Conservation (phyloP, 2,797 vertebrate genomes). For the Argyrosomus regius region DNA sequence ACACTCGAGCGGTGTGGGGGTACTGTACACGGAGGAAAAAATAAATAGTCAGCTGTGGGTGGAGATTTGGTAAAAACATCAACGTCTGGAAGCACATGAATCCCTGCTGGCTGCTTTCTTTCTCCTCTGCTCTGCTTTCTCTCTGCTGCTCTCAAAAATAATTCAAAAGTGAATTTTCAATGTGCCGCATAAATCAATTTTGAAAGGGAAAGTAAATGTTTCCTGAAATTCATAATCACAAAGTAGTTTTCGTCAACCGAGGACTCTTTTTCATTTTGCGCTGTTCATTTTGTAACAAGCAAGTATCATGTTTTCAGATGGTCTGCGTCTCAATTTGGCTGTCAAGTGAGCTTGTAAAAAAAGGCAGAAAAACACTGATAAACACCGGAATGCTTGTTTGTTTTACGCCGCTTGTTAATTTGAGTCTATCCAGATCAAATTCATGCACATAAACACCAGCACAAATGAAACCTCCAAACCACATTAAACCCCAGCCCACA, state of each 20-base stretch:
- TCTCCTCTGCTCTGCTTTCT: neutral
- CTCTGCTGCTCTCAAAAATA: neutral
- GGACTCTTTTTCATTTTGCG: neutral
- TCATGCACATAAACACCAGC: constrained; percentile 4
- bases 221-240: neutral
- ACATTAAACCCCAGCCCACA: constrained; percentile 22
- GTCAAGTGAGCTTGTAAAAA: neutral
- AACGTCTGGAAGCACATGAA: neutral
- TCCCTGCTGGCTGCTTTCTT: neutral
- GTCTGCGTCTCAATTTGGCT: neutral
- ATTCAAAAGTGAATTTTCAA: neutral
- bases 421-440: neutral
- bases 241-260: neutral
- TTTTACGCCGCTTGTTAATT: neutral
- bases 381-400: neutral
- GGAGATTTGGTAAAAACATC: neutral
- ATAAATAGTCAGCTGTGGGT: neutral
- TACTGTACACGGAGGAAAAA: too few relatives aligned
- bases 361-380: neutral
- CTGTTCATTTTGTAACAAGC: neutral
- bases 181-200: neutral
- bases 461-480: constrained; percentile 5
- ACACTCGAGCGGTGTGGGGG: neutral
- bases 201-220: neutral
- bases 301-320: neutral